Percentiles rank a stretch among this genome's conserved stretches.
Conservation (phyloP, 2,888 invertebrate genomes). For the Hydrotaea cyrtoneurina region DNA sequence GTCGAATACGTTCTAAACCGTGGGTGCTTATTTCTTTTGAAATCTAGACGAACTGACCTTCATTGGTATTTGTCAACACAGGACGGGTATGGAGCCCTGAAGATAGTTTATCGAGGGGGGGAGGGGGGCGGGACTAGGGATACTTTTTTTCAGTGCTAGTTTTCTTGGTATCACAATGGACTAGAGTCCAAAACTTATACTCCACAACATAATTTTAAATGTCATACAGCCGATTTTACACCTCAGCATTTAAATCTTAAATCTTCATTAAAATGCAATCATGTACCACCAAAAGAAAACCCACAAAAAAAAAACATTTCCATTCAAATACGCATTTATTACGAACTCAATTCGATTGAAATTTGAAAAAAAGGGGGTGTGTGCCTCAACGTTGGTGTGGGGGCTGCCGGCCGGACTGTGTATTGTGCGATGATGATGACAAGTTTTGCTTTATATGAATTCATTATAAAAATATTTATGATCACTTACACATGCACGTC, state of each 20-base stretch:
- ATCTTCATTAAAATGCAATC: background rate
- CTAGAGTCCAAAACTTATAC: too few relatives aligned
- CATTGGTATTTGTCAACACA: too few relatives aligned
- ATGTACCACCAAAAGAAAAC: background rate
- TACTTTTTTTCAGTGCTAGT: too few relatives aligned
- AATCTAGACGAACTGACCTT: too few relatives aligned
- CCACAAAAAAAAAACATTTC: background rate
- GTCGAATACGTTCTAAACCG: too few relatives aligned
- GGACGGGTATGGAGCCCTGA: too few relatives aligned
- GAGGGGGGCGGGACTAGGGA: too few relatives aligned
- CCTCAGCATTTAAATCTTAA: background rate
- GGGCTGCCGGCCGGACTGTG: background rate
- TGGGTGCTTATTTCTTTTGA: too few relatives aligned
- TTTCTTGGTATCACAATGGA: too few relatives aligned
- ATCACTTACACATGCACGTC: background rate
- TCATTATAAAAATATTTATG: background rate
- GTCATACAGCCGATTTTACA: background rate
- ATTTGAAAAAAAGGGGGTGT: constrained; percentile 1
- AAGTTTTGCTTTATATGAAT: background rate
- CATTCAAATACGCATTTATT: background rate
- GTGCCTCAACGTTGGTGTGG: background rate
- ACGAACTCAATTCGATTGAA: background rate
- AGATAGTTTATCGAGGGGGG: too few relatives aligned
- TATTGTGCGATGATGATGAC: background rate
- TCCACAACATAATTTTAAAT: background rate